Conservation (phyloP, 2,113 vertebrate species). For the Aspidoscelis tigris region DNA sequence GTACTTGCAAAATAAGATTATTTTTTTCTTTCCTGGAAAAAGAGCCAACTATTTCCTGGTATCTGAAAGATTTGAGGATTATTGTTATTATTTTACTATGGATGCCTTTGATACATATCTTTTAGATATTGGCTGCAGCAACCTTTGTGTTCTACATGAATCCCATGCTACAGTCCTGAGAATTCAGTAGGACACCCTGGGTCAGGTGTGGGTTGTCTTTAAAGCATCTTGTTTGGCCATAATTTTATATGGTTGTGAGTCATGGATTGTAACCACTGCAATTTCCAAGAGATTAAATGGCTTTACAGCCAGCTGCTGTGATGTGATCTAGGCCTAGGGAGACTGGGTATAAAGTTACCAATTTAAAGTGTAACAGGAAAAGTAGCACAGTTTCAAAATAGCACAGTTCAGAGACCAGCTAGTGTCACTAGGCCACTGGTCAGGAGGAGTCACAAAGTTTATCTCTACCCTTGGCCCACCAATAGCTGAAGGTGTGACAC, state of each 20-base stretch:
- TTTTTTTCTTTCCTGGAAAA: constrained; percentile 5
- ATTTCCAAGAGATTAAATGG: neutral
- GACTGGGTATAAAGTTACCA: constrained; percentile 58
- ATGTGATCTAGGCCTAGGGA: constrained; percentile 52
- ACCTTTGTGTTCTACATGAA: neutral
- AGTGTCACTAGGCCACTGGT: constrained; percentile 61
- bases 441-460: constrained; percentile 59
- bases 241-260: constrained; percentile 53
- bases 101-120: neutral
- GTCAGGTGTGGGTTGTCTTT: constrained; percentile 3
- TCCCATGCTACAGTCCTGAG: neutral
- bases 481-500: constrained; percentile 56
- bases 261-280: constrained; percentile 41
- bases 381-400: constrained; percentile 64
- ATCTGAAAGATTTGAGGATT: constrained; percentile 1
- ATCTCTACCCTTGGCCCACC: constrained; percentile 52
- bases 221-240: constrained; percentile 11
- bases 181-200: neutral
- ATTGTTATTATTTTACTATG: constrained; percentile 4
- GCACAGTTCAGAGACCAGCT: constrained; percentile 48
- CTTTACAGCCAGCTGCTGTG: constrained; percentile 40
- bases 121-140: neutral
- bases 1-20: neutral
- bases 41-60: neutral
- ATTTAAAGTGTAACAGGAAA: constrained; percentile 70